Evolutionary conservation across 2,888 invertebrate species (phyloP).

Genomic region (Apotomis betuletana): DNA sequence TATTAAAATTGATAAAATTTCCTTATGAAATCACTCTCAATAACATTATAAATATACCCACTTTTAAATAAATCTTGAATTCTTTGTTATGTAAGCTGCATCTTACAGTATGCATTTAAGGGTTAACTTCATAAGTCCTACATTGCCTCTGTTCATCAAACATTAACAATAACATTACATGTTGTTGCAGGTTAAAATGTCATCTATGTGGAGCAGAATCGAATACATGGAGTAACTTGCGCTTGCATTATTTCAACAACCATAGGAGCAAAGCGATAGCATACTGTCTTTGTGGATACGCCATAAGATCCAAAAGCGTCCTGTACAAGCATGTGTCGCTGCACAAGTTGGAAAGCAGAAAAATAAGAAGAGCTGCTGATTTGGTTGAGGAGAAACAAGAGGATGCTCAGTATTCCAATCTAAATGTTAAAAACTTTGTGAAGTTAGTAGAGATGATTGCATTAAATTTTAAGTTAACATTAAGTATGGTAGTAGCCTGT

Average conservation of each 20-base stretch:
- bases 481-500: no score
- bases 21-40: no score
- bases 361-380: conserved; percentile 56
- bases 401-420: conserved; percentile 59
- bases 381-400: conserved; percentile 55
- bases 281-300: conserved; percentile 71
- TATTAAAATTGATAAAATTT: no score
- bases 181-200: conserved; percentile 65
- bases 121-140: no score
- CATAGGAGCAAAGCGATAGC: conserved; percentile 68
- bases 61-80: no score
- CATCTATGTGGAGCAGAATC: conserved; percentile 62
- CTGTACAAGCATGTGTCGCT: conserved; percentile 75
- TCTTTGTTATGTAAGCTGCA: no score
- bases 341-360: conserved; percentile 67
- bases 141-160: no score
- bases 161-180: neutral
- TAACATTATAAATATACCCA: no score
- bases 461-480: no score
- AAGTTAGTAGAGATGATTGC: conserved; percentile 57
- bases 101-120: no score
- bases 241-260: conserved; percentile 60
- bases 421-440: conserved; percentile 72
- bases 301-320: conserved; percentile 69
- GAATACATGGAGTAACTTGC: conserved; percentile 65